phyloP scores from a whole-genome alignment of 92 coral and sea anemone genomes.

The Diadumene lineata region DNA sequence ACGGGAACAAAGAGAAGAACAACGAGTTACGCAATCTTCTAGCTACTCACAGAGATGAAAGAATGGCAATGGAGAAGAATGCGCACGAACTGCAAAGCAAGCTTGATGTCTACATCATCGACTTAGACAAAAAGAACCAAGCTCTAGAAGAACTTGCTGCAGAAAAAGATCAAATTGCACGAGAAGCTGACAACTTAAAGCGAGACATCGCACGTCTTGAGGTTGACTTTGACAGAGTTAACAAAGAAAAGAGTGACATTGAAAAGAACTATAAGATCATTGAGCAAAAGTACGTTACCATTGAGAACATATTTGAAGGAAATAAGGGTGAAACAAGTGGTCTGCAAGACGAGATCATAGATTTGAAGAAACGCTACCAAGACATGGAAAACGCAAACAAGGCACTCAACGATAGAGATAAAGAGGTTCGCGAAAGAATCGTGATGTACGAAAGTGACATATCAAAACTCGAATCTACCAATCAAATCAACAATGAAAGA shows the following conservation, averaged over 20 bases:
- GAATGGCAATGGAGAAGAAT: conserved; percentile 53
- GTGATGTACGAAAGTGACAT: conserved; percentile 56
- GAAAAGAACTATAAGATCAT: conserved; percentile 61
- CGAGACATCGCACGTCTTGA: conserved; percentile 59
- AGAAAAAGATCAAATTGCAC: conserved; percentile 46
- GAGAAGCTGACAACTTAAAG: conserved; percentile 53
- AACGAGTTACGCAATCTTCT: conserved; percentile 72
- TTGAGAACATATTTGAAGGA: conserved; percentile 58
- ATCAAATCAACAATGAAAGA: conserved; percentile 72
- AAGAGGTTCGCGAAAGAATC: conserved; percentile 49
- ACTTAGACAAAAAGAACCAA: conserved; percentile 45
- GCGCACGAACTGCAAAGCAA: conserved; percentile 63
- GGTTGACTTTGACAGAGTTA: conserved; percentile 50
- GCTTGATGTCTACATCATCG: conserved; percentile 55
- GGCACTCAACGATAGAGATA: conserved; percentile 58
- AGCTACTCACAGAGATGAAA: conserved; percentile 63
- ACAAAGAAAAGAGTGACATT: conserved; percentile 53
- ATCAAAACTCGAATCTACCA: conserved; percentile 73
- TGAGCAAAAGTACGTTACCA: conserved; percentile 55
- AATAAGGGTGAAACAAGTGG: conserved; percentile 73
- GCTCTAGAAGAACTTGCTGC: conserved; percentile 57
- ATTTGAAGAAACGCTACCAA: conserved; percentile 56
- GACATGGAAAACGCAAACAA: conserved; percentile 62
- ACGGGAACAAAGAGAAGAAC: conserved; percentile 70
- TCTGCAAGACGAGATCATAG: conserved; percentile 62